A percentile compares a stretch with the other conserved stretches of the same genome.
These are phyloP conservation scores for Patiria miniata DNA, from an alignment of 35 echinoderm and acorn worm genomes.

Conservation along the genomic window DNA sequence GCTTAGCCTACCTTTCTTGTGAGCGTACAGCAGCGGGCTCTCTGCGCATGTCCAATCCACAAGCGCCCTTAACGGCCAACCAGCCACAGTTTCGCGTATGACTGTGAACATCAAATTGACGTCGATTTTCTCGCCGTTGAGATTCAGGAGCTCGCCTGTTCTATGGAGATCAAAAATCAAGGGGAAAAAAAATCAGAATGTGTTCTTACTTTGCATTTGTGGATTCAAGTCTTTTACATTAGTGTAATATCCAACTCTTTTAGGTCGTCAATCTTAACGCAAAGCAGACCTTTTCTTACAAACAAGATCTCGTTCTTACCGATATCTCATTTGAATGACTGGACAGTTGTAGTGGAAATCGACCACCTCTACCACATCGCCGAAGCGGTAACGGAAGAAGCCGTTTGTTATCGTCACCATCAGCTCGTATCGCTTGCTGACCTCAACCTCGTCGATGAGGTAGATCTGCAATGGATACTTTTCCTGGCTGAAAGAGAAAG, in stretches of 20 bases:
- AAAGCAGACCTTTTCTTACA: neutral
- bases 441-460: constrained; percentile 61
- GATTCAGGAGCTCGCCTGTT: constrained; percentile 49
- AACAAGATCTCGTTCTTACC: constrained; percentile 40
- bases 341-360: constrained; percentile 61
- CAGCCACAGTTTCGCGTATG: neutral
- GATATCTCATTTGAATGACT: constrained; percentile 59
- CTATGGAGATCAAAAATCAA: neutral
- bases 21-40: constrained; percentile 3
- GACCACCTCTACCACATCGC: constrained; percentile 57
- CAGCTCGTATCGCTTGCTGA: constrained; percentile 60
- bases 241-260: neutral
- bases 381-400: constrained; percentile 55
- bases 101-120: neutral
- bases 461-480: constrained; percentile 36
- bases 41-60: constrained; percentile 45
- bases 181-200: too few species aligned
- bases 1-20: neutral
- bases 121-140: constrained; percentile 37
- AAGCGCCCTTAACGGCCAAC: neutral
- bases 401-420: constrained; percentile 36
- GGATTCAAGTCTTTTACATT: neutral
- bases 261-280: neutral
- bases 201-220: neutral
- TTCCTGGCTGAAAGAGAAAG: constrained; percentile 42